Conservation (phyloP, 2,888 invertebrate genomes). For the Tryphoninae sp. region DNA sequence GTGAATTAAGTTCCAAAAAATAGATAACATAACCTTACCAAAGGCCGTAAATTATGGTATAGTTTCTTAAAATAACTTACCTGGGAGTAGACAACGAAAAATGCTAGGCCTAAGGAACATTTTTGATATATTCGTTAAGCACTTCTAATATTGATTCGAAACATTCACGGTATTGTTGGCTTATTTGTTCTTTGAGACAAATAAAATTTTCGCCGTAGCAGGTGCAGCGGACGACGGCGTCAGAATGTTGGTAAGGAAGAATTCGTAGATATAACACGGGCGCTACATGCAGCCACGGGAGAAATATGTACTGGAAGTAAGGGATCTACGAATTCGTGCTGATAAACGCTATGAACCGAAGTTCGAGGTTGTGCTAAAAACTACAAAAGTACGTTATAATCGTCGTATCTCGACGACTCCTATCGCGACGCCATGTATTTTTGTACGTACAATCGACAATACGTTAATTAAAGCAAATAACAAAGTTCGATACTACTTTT, state of each 20-base stretch:
- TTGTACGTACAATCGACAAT: background rate
- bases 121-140: conserved; percentile 12
- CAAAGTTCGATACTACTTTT: background rate
- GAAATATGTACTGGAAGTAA: background rate
- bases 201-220: background rate
- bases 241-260: background rate
- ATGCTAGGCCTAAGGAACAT: conserved; percentile 56
- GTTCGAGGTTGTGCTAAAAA: background rate
- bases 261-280: background rate
- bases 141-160: background rate
- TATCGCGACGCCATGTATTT: background rate
- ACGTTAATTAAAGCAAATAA: background rate
- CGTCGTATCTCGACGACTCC: background rate
- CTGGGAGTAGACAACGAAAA: conserved; percentile 52
- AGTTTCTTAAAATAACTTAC: conserved; percentile 49
- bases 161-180: conserved; percentile 26
- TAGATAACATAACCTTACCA: conserved; percentile 37
- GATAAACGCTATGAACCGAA: background rate
- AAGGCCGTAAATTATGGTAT: conserved; percentile 35
- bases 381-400: background rate
- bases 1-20: background rate
- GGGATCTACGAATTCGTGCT: background rate
- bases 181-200: conserved; percentile 8
- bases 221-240: background rate
- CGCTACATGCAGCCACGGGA: background rate